Percentiles rank a stretch among this genome's conserved stretches.
phyloP scores from a whole-genome alignment of 2,888 invertebrate genomes.

The Drosophila atripex region DNA sequence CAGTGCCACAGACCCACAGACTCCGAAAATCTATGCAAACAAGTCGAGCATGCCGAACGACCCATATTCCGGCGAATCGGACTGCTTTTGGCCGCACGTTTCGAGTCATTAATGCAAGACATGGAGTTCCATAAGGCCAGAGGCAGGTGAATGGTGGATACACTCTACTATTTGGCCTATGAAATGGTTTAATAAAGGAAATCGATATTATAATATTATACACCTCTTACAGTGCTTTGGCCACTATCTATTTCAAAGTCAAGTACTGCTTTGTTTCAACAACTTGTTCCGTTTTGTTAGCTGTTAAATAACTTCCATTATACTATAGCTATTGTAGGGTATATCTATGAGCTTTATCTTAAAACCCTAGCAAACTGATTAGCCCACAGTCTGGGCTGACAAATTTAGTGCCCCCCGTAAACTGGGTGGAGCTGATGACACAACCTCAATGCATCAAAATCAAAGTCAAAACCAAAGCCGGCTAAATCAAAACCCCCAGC shows the following conservation, averaged over 20 bases:
- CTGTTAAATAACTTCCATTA: too few relatives aligned
- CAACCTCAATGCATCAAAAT: conserved; percentile 43
- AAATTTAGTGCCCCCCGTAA: not conserved
- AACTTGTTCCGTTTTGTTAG: too few relatives aligned
- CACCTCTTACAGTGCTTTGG: too few relatives aligned
- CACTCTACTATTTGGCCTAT: conserved; percentile 5
- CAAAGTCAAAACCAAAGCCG: conserved; percentile 39
- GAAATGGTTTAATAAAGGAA: not conserved
- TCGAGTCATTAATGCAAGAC: conserved; percentile 39
- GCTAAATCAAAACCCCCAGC: conserved; percentile 12
- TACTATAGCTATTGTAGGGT: not conserved
- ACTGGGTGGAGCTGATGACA: conserved; percentile 28
- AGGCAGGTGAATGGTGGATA: not conserved
- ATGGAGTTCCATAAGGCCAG: not conserved
- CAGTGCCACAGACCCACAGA: too few relatives aligned
- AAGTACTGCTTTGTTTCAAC: too few relatives aligned
- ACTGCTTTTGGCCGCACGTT: conserved; percentile 13
- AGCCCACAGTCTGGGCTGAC: not conserved
- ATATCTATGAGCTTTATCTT: not conserved
- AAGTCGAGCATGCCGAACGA: conserved; percentile 55
- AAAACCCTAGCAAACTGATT: not conserved
- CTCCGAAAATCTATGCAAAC: conserved; percentile 64
- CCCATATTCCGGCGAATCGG: conserved; percentile 51
- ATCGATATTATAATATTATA: too few relatives aligned
- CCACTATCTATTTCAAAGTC: too few relatives aligned